Percentiles rank a stretch among this genome's conserved stretches.
Evolutionary conservation across 2,888 invertebrate genomes (phyloP).

Genomic region (Galerucella nymphaeae): DNA sequence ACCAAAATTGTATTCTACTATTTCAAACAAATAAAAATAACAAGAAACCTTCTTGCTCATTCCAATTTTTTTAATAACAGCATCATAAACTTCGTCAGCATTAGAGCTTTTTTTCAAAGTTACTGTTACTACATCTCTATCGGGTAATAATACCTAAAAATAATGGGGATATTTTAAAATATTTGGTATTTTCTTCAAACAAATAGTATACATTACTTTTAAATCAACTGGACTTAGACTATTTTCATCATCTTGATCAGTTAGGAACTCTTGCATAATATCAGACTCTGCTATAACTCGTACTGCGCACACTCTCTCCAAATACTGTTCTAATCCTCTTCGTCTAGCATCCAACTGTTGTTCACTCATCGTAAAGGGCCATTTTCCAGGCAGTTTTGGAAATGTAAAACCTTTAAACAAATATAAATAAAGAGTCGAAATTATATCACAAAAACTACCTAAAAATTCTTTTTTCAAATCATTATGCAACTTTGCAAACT

Average conservation of each 20-base stretch:
- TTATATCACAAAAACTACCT: conserved; percentile 64
- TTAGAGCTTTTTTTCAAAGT: conserved; percentile 89
- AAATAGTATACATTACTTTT: conserved; percentile 69
- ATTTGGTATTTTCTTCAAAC: too few relatives aligned
- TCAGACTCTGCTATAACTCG: conserved; percentile 98
- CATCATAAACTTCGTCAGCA: conserved; percentile 91
- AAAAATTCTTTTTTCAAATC: conserved; percentile 93
- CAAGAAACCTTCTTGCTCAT: conserved; percentile 84
- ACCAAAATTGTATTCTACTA: conserved; percentile 97
- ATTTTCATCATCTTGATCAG: conserved; percentile 88
- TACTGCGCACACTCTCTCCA: conserved; percentile 98
- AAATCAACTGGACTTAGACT: conserved; percentile 75
- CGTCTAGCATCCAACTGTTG: conserved; percentile 96
- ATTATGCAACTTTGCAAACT: conserved; percentile 91
- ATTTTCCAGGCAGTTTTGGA: conserved; percentile 97
- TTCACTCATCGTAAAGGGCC: conserved; percentile 97
- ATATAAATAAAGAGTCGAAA: neutral
- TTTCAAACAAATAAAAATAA: conserved; percentile 96
- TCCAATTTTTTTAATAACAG: conserved; percentile 85
- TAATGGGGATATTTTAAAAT: neutral
- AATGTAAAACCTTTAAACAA: conserved; percentile 82
- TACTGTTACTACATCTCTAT: conserved; percentile 89
- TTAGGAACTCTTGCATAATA: conserved; percentile 96
- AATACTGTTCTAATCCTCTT: conserved; percentile 94
- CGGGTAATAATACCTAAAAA: conserved; percentile 81